Evolutionary conservation across 2,113 vertebrate species (phyloP).

Genomic region (Entelurus aequoreus): DNA sequence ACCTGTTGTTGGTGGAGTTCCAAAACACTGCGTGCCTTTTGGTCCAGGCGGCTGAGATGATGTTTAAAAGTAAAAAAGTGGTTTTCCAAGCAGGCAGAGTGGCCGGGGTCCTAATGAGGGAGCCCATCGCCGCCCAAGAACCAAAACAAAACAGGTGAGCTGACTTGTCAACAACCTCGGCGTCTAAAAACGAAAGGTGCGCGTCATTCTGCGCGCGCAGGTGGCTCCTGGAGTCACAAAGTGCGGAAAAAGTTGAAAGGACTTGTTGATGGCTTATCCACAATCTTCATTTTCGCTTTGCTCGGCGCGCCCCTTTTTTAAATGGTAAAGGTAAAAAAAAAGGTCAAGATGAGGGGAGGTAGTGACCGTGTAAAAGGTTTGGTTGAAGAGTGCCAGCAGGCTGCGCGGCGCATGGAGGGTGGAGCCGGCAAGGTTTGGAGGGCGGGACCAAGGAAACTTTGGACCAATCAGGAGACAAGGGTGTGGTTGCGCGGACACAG

Average conservation of each 20-base stretch:
- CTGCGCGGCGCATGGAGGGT: conserved; percentile 20
- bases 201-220: not conserved
- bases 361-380: not conserved
- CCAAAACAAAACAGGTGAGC: not conserved
- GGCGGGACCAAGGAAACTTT: conserved; percentile 66
- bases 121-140: conserved; percentile 43
- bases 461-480: conserved; percentile 57
- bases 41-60: conserved; percentile 51
- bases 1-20: conserved; percentile 75
- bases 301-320: not conserved
- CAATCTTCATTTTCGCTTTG: conserved; percentile 16
- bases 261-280: conserved; percentile 16
- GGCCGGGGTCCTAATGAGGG: conserved; percentile 39
- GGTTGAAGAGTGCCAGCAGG: not conserved
- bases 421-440: conserved; percentile 18
- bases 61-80: conserved; percentile 56
- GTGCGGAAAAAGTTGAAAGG: conserved; percentile 15
- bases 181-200: not conserved
- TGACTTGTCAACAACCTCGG: not conserved
- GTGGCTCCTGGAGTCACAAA: conserved; percentile 20
- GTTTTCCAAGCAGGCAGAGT: conserved; percentile 43
- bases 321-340: conserved; percentile 8
- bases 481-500: conserved; percentile 39
- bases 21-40: conserved; percentile 72
- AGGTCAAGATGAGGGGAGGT: conserved; percentile 1